Conservation (phyloP, 2,888 invertebrate species). For the Hedya salicella region DNA sequence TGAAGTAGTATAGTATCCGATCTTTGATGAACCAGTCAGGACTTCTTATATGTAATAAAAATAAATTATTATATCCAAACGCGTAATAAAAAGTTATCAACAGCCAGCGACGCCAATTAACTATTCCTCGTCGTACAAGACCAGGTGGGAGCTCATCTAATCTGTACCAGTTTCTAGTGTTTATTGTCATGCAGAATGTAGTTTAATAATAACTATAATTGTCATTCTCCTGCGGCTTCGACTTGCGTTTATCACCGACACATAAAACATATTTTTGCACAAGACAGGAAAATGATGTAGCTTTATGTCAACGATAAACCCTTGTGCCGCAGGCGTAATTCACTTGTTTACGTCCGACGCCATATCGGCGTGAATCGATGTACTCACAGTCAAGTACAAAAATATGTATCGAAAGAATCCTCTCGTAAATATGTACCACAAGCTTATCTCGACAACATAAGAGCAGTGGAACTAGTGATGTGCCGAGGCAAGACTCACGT, state of each 20-base stretch:
- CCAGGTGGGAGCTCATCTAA: neutral
- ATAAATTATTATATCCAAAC: too few species aligned
- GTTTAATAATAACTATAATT: constrained; percentile 32
- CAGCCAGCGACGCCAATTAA: neutral
- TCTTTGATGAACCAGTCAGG: too few species aligned
- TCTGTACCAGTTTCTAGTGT: constrained; percentile 3
- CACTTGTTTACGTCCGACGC: neutral
- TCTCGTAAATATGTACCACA: too few species aligned
- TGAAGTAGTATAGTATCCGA: too few species aligned
- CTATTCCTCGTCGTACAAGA: neutral
- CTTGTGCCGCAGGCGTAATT: neutral
- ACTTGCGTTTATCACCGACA: constrained; percentile 2
- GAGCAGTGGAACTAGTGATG: too few species aligned
- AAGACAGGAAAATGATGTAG: neutral
- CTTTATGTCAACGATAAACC: neutral
- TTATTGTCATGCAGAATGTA: constrained; percentile 15
- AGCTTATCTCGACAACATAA: too few species aligned
- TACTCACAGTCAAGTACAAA: too few species aligned
- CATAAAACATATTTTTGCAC: neutral
- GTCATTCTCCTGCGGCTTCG: constrained; percentile 4
- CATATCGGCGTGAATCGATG: neutral
- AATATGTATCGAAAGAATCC: too few species aligned
- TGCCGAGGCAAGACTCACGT: too few species aligned
- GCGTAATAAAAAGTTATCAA: neutral
- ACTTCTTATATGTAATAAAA: too few species aligned